Base-by-base conservation (phyloP, 2,797 vertebrate species). In the Paramormyrops hopkinsi region DNA sequence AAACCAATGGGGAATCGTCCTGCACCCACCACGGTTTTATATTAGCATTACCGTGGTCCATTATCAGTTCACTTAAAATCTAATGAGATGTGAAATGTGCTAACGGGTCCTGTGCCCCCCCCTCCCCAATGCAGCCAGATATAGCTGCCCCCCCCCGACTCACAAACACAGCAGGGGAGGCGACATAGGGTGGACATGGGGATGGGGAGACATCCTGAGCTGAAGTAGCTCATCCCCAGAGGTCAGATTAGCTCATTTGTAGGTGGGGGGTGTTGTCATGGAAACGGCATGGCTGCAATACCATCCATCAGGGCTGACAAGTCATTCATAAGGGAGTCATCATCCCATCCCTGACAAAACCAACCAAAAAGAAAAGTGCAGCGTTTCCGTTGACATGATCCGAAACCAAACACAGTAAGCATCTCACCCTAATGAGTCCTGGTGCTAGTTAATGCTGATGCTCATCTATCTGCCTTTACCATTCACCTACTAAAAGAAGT, bases 321-420 rank as follows among this genome's bases (percentile, higher is more conserved):
- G 22, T 76, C 82, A 85, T 91, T 84, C 54, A 85, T 91, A 88
- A 87, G 2, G 14, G 29, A 82, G 73, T 87, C 84, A 89, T 11
- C 82, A 62, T 59, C 41, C 19, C 12, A 87, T 7, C 48, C 29
- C 85, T 29, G 65, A 86, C 79, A 65, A 50, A 50, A 41, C 69
- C 4, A 37, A n/a, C 37, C 46, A 33, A 56, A 14, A 19, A 11
- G 51, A 69, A 17, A 51, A 53, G 33, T 19, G 33, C 54, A 73
- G 9, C 1, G 1, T 87, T 89, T 83, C 48, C 9, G 9, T 44
- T 59, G 14, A 59, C 22, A 9, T 29, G 46, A 33, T 19, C 37
- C 19, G 17, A 37, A 17, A 25, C 22, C 22, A 11, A 22, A 51
- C 44, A 3, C 44, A 22, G 3, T 46, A 25, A 12, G n/a, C 11